Evolutionary conservation across 1,140 invertebrate genomes (phyloP).

Genomic region (Aphaenogaster floridana): DNA sequence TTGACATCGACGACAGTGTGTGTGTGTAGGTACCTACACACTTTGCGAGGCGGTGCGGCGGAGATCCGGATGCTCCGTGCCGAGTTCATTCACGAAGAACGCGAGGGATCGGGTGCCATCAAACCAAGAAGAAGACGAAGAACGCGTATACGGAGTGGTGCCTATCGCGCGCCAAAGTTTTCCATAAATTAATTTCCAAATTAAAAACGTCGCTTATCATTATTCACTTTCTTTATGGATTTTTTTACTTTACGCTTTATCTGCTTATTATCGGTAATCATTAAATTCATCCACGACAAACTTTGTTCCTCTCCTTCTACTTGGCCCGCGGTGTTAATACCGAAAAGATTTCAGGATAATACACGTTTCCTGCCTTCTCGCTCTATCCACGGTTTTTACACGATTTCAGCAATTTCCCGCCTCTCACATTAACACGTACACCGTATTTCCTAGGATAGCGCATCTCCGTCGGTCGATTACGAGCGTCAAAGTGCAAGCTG

Average conservation of each 20-base stretch:
- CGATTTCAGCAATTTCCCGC: neutral
- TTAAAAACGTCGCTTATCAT: neutral
- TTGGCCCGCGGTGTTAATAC: neutral
- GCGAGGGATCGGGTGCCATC: no score
- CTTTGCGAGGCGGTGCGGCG: neutral
- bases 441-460: no score
- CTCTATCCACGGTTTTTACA: neutral
- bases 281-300: neutral
- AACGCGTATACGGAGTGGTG: conserved; percentile 6
- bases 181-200: neutral
- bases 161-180: neutral
- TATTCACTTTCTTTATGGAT: neutral
- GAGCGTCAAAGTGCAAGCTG: neutral
- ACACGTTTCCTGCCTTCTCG: neutral
- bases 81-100: conserved; percentile 45
- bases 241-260: neutral
- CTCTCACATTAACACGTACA: neutral
- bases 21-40: neutral
- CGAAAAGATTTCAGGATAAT: neutral
- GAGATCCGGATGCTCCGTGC: conserved; percentile 33
- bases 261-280: neutral
- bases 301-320: neutral
- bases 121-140: no score
- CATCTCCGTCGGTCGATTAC: neutral
- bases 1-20: neutral